Percentiles rank a stretch among this genome's conserved stretches.
Conservation (phyloP, 2,797 vertebrate species). For the Acrossocheilus wenchowensis region DNA sequence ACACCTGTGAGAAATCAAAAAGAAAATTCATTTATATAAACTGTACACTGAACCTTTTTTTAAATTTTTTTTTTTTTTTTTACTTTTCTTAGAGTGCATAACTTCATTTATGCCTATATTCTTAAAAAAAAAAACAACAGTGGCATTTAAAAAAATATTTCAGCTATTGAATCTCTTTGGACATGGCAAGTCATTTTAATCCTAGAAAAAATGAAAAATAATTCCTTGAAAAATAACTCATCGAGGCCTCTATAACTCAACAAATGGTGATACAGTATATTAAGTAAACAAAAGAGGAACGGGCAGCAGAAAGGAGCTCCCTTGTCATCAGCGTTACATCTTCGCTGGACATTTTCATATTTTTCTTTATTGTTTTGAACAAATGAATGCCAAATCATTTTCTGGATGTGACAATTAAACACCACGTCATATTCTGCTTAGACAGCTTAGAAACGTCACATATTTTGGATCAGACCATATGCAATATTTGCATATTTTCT, state of each 20-base stretch:
- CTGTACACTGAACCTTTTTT: no score
- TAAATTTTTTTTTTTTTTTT: no score
- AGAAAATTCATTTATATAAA: no score
- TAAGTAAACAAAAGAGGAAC: neutral
- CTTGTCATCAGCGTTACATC: neutral
- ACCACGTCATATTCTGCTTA: neutral
- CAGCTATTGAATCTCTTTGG: neutral
- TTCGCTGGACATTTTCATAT: neutral
- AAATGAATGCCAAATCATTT: neutral
- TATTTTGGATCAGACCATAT: neutral
- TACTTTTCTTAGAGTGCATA: no score
- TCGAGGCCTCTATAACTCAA: neutral
- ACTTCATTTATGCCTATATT: no score
- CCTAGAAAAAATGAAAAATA: neutral
- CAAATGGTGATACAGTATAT: neutral
- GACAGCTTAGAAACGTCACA: neutral
- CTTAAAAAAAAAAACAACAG: neutral
- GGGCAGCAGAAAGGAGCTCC: no score
- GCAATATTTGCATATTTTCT: neutral
- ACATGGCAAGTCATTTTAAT: neutral
- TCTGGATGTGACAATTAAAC: neutral
- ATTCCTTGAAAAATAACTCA: no score
- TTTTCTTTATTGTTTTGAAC: neutral
- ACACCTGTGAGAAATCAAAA: no score
- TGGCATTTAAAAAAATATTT: neutral